Base-by-base conservation (phyloP, 2,797 vertebrate genomes). In the Pseudochromis fuscus region DNA sequence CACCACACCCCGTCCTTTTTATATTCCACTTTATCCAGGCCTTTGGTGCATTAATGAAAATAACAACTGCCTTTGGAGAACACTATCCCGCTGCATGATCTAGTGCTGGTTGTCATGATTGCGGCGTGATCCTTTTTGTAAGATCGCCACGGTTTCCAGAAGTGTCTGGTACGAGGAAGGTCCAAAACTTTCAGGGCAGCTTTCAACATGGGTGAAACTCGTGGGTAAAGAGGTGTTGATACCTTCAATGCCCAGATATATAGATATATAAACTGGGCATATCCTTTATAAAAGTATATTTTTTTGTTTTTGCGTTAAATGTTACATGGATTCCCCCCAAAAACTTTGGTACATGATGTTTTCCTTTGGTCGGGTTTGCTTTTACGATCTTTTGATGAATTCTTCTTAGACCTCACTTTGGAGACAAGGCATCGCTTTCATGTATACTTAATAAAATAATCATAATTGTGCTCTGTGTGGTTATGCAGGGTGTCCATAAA, bases 221-320 rank as follows among this genome's bases (percentile, higher is more conserved):
- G n/a, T n/a, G n/a, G n/a, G n/a, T 45, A 24, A 48, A 40, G 18
- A 48, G 24, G 23, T 45, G 19, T 68, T 48, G 59, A 24, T 60
- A n/a, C n/a, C n/a, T n/a, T n/a, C n/a, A n/a, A n/a, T n/a, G n/a
- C n/a, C n/a, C n/a, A n/a, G n/a, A n/a, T n/a, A n/a, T n/a, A n/a
- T n/a, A n/a, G n/a, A n/a, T n/a, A n/a, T 44, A 24, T 44, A 18
- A 48, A n/a, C n/a, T 2, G 1, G 10, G 0, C 35, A 35, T 33
- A 4, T 72, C 30, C 7, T 7, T 0, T 24, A n/a, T 42, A 7
- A 28, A 66, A 28, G 18, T 10, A 33, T 31, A 27, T 53, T 7
- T 55, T n/a, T n/a, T 44, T 27, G 23, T 65, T 53, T 72, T 45
- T 42, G 27, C 2, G 21, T 67, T 72, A 44, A 60, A 16, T 48